Base-by-base conservation (phyloP, 2,113 vertebrate genomes). In the Gymnogyps californianus region DNA sequence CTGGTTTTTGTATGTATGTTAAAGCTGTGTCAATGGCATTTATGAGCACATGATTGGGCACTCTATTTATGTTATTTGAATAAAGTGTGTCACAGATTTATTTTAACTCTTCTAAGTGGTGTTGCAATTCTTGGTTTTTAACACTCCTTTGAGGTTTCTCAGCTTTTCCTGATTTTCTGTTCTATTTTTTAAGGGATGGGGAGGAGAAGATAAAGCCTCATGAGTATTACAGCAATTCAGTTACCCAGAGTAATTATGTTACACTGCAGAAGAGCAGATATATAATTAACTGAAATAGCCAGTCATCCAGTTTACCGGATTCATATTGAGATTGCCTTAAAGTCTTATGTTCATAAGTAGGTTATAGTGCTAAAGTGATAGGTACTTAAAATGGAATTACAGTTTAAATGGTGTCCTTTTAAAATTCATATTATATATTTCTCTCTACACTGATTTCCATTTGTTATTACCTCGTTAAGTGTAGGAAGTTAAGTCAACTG, bases 21-120 rank as follows among this genome's bases (percentile, higher is more conserved):
- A 22, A 40, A 51, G 22, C 11, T 58, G 7, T 34, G 38, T 49
- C 11, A 29, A 1, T 61, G 47, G 26, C n/a, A 21, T 67, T 87
- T 79, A 32, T 67, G 36, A 82, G 6, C 20, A 17, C 0, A 1
- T 32, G 17, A 24, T 21, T 1, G 1, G 28, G 6, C 14, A 32
- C 9, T 7, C 21, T 34, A 6, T 31, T 94, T 66, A 22, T 51
- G 6, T 58, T 84, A 38, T 8, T 14, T 34, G 17, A 74, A 42
- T 34, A 25, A 77, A 70, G 5, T 0, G 2, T 69, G 36, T 57
- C 34, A 54, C 12, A 21, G 40, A 26, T 46, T 61, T 72, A 70
- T 49, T 77, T 82, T 69, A 79, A 20, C 9, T 57, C 13, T 86
- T 80, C 40, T 74, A 22, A 49, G n/a, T 62, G 28, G 13, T 74